Percentiles rank a stretch among this genome's conserved stretches.
Conservation (phyloP, 2,797 vertebrate species). For the Gephyroberyx darwinii region DNA sequence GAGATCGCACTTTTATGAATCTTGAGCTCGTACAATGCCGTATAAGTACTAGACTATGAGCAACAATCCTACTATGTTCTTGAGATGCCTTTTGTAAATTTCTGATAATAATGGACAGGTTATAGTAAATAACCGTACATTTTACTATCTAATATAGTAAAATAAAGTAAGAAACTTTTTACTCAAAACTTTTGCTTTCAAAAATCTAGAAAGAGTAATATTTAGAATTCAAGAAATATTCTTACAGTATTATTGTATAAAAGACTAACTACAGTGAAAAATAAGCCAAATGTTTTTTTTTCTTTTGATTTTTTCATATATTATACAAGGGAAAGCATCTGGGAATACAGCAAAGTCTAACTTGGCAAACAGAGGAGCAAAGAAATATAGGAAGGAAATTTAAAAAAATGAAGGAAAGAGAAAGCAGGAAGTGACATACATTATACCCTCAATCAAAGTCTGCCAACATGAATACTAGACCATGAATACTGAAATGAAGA, state of each 20-base stretch:
- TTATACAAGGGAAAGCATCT: slow-evolving; percentile 97
- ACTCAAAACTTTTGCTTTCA: slow-evolving; percentile 99
- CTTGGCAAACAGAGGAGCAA: slow-evolving; percentile 92
- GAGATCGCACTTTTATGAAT: slow-evolving; percentile 89
- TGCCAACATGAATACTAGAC: slow-evolving; percentile 86
- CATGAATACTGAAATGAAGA: slow-evolving; percentile 94
- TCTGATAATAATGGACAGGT: slow-evolving; percentile 96
- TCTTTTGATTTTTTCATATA: slow-evolving; percentile 84
- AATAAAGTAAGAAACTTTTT: slow-evolving; percentile 99
- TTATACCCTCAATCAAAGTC: slow-evolving; percentile 85
- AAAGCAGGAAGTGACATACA: slow-evolving; percentile 87
- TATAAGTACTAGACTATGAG: slow-evolving; percentile 90
- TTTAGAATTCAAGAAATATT: slow-evolving; percentile 99
- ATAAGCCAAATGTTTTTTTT: slow-evolving; percentile 99
- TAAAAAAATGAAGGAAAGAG: slow-evolving; percentile 65
- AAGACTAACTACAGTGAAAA: slow-evolving; percentile 99
- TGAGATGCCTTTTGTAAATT: slow-evolving; percentile 93
- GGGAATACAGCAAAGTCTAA: slow-evolving; percentile 96
- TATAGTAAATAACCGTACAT: slow-evolving; percentile 99
- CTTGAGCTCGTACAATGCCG: slow-evolving; percentile 89
- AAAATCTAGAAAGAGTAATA: slow-evolving; percentile 99
- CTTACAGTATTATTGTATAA: slow-evolving; percentile 99
- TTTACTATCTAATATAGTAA: slow-evolving; percentile 99
- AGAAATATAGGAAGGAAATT: slow-evolving; percentile 70
- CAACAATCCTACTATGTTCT: slow-evolving; percentile 91